phyloP scores from a whole-genome alignment of 2,797 vertebrate species.

The Semotilus atromaculatus region DNA sequence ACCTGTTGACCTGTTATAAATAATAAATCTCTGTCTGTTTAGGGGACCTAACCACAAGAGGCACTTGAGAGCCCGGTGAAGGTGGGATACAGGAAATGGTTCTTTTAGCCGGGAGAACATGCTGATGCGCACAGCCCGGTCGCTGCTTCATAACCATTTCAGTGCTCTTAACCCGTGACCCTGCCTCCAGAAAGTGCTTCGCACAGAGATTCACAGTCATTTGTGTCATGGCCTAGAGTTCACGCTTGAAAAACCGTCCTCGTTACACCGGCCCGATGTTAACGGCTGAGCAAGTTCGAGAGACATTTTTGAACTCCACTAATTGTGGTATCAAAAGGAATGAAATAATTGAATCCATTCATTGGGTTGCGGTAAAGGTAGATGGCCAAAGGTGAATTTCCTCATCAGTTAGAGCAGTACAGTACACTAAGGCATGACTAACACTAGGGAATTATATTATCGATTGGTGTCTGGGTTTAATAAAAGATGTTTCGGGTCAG shows the following conservation, averaged over 20 bases:
- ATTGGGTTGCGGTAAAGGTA: not conserved
- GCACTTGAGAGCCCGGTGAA: slow-evolving; percentile 73
- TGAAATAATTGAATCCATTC: not conserved
- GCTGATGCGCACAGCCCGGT: slow-evolving; percentile 66
- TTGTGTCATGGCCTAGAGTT: slow-evolving; percentile 53
- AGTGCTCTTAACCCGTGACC: slow-evolving; percentile 80
- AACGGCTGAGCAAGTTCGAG: slow-evolving; percentile 10
- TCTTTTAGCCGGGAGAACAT: slow-evolving; percentile 66
- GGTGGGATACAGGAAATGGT: slow-evolving; percentile 76
- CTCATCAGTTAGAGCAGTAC: not conserved
- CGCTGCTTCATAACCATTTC: slow-evolving; percentile 45
- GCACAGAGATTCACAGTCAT: slow-evolving; percentile 58
- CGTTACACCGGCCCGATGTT: slow-evolving; percentile 14
- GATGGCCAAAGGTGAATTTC: not conserved
- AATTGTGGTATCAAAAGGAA: slow-evolving; percentile 21
- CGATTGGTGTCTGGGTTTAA: slow-evolving; percentile 2
- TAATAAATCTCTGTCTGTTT: slow-evolving; percentile 75
- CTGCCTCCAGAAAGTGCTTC: slow-evolving; percentile 71
- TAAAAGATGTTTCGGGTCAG: not conserved
- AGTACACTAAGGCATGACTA: not conserved
- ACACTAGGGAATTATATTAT: not conserved
- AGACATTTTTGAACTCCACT: slow-evolving; percentile 24
- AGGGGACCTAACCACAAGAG: slow-evolving; percentile 72
- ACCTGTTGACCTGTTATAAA: slow-evolving; percentile 79
- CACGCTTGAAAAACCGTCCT: slow-evolving; percentile 15